phyloP scores from a whole-genome alignment of 2,113 vertebrate genomes.

The Rhadina sibilatrix region DNA sequence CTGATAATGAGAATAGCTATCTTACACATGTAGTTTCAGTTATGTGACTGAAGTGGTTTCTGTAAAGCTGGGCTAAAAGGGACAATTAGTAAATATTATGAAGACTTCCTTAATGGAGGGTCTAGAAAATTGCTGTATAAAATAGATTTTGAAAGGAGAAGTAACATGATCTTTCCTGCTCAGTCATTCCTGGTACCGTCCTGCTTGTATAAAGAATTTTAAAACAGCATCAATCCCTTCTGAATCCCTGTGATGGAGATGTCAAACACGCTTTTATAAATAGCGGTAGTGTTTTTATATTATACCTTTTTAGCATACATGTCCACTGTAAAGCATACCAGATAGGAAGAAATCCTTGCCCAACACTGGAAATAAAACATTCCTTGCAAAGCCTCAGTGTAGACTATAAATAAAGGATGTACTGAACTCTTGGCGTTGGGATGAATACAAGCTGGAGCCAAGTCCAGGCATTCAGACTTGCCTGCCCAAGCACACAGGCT shows the following conservation, averaged over 20 bases:
- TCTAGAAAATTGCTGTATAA: slow-evolving; percentile 11
- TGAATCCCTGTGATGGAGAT: not conserved
- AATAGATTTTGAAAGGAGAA: not conserved
- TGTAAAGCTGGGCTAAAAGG: slow-evolving; percentile 19
- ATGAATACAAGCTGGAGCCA: not conserved
- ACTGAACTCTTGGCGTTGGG: not conserved
- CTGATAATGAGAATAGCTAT: not conserved
- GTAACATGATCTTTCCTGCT: slow-evolving; percentile 8
- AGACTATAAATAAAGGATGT: slow-evolving; percentile 36
- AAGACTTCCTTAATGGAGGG: slow-evolving; percentile 4
- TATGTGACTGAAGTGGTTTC: slow-evolving; percentile 4
- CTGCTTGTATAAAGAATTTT: not conserved
- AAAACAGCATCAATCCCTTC: not conserved
- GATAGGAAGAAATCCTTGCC: slow-evolving; percentile 15
- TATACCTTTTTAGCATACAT: not conserved
- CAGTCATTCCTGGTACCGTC: not conserved
- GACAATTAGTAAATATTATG: slow-evolving; percentile 38
- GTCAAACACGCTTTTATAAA: not conserved
- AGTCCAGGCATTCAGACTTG: not conserved
- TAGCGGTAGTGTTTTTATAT: not conserved
- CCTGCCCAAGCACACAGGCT: not conserved
- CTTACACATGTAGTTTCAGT: not conserved
- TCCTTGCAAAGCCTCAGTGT: not conserved
- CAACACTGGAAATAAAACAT: not conserved
- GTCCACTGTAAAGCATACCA: slow-evolving; percentile 6